These are phyloP conservation scores for Ornithorhynchus anatinus DNA, from an alignment of 2,113 vertebrate species.

Conservation along the genomic window DNA sequence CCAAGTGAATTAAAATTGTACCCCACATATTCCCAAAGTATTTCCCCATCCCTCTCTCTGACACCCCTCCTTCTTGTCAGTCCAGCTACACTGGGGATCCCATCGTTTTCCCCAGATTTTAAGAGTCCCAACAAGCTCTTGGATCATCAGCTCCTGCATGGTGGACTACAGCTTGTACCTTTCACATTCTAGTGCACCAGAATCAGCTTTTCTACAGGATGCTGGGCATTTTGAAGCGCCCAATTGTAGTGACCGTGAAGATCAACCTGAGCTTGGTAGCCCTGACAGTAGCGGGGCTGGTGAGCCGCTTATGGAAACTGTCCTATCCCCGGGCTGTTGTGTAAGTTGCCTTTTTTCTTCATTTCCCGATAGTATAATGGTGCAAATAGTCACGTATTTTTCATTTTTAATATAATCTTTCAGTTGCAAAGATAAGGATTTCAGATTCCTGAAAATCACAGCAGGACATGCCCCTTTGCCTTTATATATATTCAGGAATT, in stretches of 20 bases:
- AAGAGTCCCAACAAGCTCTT: neutral
- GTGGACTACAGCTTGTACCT: neutral
- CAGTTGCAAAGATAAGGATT: too few species aligned
- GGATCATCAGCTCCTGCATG: accelerated
- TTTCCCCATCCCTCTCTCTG: too few species aligned
- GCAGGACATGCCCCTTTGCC: too few species aligned
- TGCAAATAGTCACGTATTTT: too few species aligned
- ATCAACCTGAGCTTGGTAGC: slow-evolving; percentile 80
- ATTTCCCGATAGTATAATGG: neutral
- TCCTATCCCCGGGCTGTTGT: slow-evolving; percentile 86
- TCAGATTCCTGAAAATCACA: too few species aligned
- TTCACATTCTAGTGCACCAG: neutral
- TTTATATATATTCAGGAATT: too few species aligned
- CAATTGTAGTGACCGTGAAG: slow-evolving; percentile 74
- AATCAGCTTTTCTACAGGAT: slow-evolving; percentile 49
- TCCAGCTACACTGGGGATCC: neutral
- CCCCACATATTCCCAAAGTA: too few species aligned
- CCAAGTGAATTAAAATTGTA: too few species aligned
- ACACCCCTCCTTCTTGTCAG: neutral
- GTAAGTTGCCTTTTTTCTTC: slow-evolving; percentile 72
- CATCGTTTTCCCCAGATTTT: neutral
- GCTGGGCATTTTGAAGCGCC: slow-evolving; percentile 71
- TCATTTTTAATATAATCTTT: too few species aligned
- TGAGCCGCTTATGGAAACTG: slow-evolving; percentile 80
- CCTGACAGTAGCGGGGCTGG: slow-evolving; percentile 72